Evolutionary conservation across 2,797 vertebrate species (phyloP).

Genomic region (Gymnocypris eckloni): DNA sequence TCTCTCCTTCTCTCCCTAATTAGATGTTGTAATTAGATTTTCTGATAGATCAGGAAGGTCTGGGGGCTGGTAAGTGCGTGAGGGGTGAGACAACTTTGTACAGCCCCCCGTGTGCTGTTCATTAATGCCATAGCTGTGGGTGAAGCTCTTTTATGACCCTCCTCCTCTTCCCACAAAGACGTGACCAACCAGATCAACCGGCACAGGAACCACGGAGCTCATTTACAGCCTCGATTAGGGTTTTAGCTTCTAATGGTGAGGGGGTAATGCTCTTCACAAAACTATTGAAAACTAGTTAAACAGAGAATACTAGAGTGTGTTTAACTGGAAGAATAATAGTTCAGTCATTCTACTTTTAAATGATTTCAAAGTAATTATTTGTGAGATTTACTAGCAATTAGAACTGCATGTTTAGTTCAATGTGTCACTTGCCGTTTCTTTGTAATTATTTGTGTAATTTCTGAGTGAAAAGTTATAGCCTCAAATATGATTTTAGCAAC

Average conservation of each 20-base stretch:
- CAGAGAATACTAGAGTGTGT: neutral
- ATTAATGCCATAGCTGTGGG: conserved; percentile 75
- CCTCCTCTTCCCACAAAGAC: conserved; percentile 23
- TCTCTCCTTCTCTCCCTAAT: conserved; percentile 90
- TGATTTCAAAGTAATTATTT: neutral
- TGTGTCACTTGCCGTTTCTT: neutral
- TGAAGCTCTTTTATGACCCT: conserved; percentile 70
- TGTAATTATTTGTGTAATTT: neutral
- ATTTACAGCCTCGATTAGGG: conserved; percentile 25
- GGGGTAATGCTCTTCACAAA: neutral
- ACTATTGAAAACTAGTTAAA: neutral
- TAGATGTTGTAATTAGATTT: conserved; percentile 99
- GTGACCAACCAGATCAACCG: conserved; percentile 26
- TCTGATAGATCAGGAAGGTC: conserved; percentile 93
- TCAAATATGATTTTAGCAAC: neutral
- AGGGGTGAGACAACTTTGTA: conserved; percentile 84
- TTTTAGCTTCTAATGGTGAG: neutral
- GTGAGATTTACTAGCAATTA: neutral
- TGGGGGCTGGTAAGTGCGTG: conserved; percentile 81
- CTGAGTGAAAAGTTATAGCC: neutral
- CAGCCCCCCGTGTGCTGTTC: conserved; percentile 80
- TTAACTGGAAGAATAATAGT: neutral
- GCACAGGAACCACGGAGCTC: conserved; percentile 31
- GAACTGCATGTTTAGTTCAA: neutral
- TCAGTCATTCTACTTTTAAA: neutral